phyloP scores from a whole-genome alignment of 2,888 invertebrate species.

The Hemicrepidius hirtus region DNA sequence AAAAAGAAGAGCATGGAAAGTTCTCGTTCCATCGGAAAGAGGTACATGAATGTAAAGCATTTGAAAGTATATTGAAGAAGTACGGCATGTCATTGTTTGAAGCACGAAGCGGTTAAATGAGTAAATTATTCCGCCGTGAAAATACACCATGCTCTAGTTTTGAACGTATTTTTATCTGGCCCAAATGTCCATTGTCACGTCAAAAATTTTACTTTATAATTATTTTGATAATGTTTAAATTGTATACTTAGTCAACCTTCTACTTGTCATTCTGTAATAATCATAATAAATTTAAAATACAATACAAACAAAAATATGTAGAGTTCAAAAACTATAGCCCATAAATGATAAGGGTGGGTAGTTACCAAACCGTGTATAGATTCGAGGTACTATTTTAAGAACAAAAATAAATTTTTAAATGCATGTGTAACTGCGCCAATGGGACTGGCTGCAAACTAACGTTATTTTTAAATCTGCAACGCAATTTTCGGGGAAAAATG shows the following conservation, averaged over 20 bases:
- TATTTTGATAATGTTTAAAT: constrained; percentile 15
- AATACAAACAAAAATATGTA: no score
- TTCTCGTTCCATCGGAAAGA: constrained; percentile 56
- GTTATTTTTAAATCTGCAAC: constrained; percentile 60
- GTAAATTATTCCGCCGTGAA: constrained; percentile 29
- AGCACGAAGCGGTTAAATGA: constrained; percentile 32
- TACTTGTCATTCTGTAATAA: not conserved
- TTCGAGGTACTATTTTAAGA: constrained; percentile 26
- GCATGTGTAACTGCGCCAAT: constrained; percentile 39
- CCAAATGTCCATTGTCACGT: constrained; percentile 31
- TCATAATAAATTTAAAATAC: not conserved
- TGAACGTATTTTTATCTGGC: constrained; percentile 26
- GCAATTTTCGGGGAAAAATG: constrained; percentile 58
- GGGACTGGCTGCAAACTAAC: constrained; percentile 39
- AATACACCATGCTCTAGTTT: constrained; percentile 26
- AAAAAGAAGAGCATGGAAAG: constrained; percentile 62
- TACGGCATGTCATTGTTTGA: constrained; percentile 27
- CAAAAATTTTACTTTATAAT: constrained; percentile 26
- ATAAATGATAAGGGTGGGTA: not conserved
- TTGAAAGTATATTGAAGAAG: constrained; percentile 28
- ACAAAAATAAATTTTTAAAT: constrained; percentile 44
- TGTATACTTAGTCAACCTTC: not conserved
- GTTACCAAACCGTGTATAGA: not conserved
- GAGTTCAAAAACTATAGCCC: no score
- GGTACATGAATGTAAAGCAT: constrained; percentile 15